Evolutionary conservation across 2,113 vertebrate genomes (phyloP), one percentile per base, ranked within the genome.

Genomic region (Pangasianodon hypophthalmus): DNA sequence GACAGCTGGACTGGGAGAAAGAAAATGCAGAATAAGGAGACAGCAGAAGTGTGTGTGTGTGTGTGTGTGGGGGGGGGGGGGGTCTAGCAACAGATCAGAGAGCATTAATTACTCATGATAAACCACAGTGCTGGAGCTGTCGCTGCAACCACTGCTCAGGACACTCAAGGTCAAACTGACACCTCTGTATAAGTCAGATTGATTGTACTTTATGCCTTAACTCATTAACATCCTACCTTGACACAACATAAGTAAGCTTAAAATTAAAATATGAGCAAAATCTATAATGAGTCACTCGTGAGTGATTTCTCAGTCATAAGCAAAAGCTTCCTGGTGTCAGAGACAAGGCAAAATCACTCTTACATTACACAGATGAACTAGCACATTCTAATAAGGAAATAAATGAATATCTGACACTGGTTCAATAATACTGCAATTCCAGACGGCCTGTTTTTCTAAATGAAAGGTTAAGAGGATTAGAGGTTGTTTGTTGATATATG

Each of bases 401-500:
- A 21, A 62, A 86, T 48, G 62, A 64, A 77, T 83, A 73, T 86
- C 56, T 81, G 60, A 60, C 24, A 67, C 4, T 79, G 67, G 62
- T 82, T 86, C 69, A 88, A 88, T 84, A 87, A 79, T 52, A 75
- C 56, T 77, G 80, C 87, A 62, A 60, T 83, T 80, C 56, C 69
- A 87, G 58, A 84, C 67, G 48, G 60, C 50, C 26, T 54, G 71
- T 83, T 87, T 87, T 87, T 85, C 50, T 85, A 69, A 91, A 91
- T 90, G 71, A 69, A 87, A 90, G 67, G 88, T 85, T 89, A 91
- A 91, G 82, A 91, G 88, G 88, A 91, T 91, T 90, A 85, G 71
- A 73, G 80, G 81, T 90, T 85, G 86, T 88, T 91, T 89, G 88
- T 84, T 77, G 73, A 80, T 54, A 56, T 67, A 84, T n/a, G 71